A percentile compares a stretch with the other conserved stretches of the same genome.
phyloP scores from a whole-genome alignment of 2,888 invertebrate genomes.

The Kryphioiulus occultus region DNA sequence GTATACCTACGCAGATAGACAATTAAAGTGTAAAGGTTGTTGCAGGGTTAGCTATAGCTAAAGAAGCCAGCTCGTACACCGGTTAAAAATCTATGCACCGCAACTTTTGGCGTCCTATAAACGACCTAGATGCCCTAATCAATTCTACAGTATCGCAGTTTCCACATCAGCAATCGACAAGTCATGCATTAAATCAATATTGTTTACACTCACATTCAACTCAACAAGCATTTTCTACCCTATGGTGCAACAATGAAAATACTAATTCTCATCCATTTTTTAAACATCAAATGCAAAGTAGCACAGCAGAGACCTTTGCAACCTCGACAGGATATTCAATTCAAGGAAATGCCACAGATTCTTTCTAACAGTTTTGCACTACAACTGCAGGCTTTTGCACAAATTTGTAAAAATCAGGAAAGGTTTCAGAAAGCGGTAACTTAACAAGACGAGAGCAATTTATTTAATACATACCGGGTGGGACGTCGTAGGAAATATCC shows the following conservation, averaged over 20 bases:
- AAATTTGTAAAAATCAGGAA: too few relatives aligned
- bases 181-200: neutral
- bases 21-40: neutral
- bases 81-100: neutral
- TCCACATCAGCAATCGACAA: neutral
- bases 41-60: neutral
- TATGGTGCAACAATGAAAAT: neutral
- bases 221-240: neutral
- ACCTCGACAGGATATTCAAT: neutral
- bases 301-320: neutral
- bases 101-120: neutral
- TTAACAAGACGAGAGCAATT: too few relatives aligned
- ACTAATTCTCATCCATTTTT: neutral
- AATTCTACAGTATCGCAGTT: neutral
- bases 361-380: neutral
- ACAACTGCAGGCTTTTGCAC: neutral
- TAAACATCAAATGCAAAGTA: neutral
- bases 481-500: slow-evolving; percentile 29
- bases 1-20: neutral
- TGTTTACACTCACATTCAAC: neutral
- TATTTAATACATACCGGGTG: neutral
- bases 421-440: too few relatives aligned
- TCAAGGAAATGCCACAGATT: neutral
- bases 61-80: neutral
- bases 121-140: neutral